Evolutionary conservation across 2,113 vertebrate species (phyloP).

Genomic region (Glareola pratincola): DNA sequence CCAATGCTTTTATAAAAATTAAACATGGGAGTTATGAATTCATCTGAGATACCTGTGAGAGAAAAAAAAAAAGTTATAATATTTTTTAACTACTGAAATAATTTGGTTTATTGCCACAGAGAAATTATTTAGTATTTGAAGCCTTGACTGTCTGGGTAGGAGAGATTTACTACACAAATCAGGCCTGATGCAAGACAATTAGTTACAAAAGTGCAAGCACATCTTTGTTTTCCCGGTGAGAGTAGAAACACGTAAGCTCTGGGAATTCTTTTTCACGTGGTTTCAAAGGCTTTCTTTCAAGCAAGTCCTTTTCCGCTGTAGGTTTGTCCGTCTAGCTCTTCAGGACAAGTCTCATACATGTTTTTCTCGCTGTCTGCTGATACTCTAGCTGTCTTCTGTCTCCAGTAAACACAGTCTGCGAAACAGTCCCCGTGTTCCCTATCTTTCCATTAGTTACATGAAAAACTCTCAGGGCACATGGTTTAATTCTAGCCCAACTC

Average conservation of each 20-base stretch:
- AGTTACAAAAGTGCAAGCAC: neutral
- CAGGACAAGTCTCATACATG: neutral
- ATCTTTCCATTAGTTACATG: neutral
- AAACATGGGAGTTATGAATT: slow-evolving; percentile 96
- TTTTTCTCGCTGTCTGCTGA: neutral
- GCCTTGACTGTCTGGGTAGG: neutral
- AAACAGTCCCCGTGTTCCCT: neutral
- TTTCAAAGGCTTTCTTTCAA: neutral
- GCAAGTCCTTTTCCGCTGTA: neutral
- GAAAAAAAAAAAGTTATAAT: neutral
- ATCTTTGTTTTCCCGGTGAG: neutral
- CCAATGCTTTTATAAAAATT: slow-evolving; percentile 96
- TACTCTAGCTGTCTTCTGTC: neutral
- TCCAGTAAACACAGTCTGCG: neutral
- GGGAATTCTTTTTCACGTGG: neutral
- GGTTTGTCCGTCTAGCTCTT: neutral
- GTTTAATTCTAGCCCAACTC: neutral
- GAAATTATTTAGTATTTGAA: neutral
- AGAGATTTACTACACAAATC: neutral
- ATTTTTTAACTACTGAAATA: neutral
- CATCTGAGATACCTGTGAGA: slow-evolving; percentile 88
- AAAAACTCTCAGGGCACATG: neutral
- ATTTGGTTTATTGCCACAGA: neutral
- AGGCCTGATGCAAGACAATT: neutral
- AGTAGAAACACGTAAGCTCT: neutral